Conservation (phyloP, 2,113 vertebrate species). For the Accipiter cooperii region DNA sequence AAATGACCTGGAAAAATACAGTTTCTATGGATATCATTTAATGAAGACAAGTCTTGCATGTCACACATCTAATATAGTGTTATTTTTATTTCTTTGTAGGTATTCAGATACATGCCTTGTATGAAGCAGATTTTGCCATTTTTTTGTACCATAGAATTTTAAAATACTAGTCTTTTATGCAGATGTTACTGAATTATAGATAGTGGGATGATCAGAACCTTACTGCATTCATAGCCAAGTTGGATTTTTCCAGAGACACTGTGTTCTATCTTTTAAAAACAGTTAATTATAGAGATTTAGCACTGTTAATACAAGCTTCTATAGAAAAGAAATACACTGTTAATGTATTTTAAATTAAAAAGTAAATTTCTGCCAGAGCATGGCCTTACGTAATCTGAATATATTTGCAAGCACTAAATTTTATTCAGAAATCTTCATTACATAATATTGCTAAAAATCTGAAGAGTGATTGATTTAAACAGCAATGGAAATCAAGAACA, state of each 20-base stretch:
- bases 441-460: constrained; percentile 6
- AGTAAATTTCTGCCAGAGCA: not conserved
- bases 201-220: not conserved
- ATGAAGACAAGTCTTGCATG: not conserved
- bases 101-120: not conserved
- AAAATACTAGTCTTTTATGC: not conserved
- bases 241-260: constrained; percentile 40
- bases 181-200: constrained; percentile 6
- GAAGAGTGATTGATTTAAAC: constrained; percentile 21
- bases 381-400: constrained; percentile 18
- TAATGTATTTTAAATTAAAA: constrained; percentile 22
- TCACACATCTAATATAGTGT: not conserved
- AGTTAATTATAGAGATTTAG: not conserved
- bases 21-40: constrained; percentile 54
- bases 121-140: not conserved
- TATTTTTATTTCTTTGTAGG: not conserved
- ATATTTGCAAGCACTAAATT: not conserved
- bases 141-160: not conserved
- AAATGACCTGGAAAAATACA: constrained; percentile 55
- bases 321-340: not conserved
- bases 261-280: not conserved
- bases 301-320: not conserved
- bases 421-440: constrained; percentile 28
- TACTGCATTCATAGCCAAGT: not conserved
- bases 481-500: constrained; percentile 1